Conservation (phyloP, 2,113 vertebrate genomes). For the Etheostoma spectabile region DNA sequence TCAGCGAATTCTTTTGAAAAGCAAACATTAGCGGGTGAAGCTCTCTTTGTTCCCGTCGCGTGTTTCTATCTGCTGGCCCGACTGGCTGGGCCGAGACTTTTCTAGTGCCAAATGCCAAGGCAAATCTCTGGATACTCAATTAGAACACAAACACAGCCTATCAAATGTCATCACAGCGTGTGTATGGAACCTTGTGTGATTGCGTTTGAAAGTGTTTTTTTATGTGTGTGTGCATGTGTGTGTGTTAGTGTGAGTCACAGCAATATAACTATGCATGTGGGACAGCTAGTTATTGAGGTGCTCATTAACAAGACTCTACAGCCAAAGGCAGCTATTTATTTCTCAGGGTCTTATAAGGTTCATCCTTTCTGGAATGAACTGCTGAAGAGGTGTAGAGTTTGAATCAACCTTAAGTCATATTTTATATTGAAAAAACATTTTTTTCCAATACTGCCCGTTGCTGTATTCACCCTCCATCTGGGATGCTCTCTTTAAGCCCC, state of each 20-base stretch:
- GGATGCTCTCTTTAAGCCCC: too few relatives aligned
- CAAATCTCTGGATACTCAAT: slow-evolving; percentile 71
- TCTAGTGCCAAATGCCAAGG: slow-evolving; percentile 36
- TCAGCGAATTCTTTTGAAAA: slow-evolving; percentile 1
- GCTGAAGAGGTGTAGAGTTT: slow-evolving; percentile 13
- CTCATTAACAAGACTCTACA: slow-evolving; percentile 66
- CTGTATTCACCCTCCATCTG: too few relatives aligned
- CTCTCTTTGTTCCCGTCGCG: slow-evolving; percentile 9
- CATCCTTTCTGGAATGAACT: slow-evolving; percentile 37
- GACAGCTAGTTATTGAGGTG: slow-evolving; percentile 63
- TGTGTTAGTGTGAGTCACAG: slow-evolving; percentile 47
- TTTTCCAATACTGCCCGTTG: too few relatives aligned
- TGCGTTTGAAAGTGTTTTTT: neutral
- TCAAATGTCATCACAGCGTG: slow-evolving; percentile 66
- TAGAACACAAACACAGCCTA: slow-evolving; percentile 56
- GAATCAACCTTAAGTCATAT: neutral
- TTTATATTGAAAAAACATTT: neutral
- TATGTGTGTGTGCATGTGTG: neutral
- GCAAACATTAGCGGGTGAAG: neutral
- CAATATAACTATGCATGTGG: slow-evolving; percentile 42
- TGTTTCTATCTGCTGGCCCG: slow-evolving; percentile 48
- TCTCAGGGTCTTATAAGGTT: slow-evolving; percentile 44
- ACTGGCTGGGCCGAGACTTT: slow-evolving; percentile 33
- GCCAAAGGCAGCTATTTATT: slow-evolving; percentile 36
- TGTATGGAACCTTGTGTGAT: neutral